These are phyloP conservation scores for Sparus aurata DNA, from an alignment of 2,797 vertebrate species.

Conservation along the genomic window DNA sequence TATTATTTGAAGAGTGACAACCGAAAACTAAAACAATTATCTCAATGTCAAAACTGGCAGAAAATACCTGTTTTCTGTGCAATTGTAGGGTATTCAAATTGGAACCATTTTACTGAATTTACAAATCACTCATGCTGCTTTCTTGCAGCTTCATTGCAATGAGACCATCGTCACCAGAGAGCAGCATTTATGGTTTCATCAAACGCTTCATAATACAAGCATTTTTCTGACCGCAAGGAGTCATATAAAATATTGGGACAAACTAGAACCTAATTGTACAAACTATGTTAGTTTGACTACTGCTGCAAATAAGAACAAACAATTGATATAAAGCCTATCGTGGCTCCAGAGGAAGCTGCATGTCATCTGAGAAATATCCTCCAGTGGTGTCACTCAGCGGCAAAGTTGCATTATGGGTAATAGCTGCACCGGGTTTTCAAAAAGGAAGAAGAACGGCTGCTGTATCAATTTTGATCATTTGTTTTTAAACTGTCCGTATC, in stretches of 20 bases:
- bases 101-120: neutral
- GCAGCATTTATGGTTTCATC: neutral
- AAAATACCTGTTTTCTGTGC: conserved; percentile 10
- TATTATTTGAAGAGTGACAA: conserved; percentile 7
- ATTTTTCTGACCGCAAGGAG: neutral
- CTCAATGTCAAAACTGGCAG: conserved; percentile 10
- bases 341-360: no score
- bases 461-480: no score
- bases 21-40: conserved; percentile 23
- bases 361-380: no score
- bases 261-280: no score
- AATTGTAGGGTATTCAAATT: conserved; percentile 10
- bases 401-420: no score
- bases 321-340: no score
- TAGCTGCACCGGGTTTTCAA: no score
- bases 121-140: neutral
- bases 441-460: no score
- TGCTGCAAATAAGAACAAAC: no score
- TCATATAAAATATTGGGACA: neutral
- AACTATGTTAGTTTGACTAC: no score
- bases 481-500: no score
- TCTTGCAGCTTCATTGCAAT: neutral
- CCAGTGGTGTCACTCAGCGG: no score
- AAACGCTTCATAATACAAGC: neutral
- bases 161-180: neutral